phyloP scores from a whole-genome alignment of 2,888 invertebrate species.

The Campoplex capitator region DNA sequence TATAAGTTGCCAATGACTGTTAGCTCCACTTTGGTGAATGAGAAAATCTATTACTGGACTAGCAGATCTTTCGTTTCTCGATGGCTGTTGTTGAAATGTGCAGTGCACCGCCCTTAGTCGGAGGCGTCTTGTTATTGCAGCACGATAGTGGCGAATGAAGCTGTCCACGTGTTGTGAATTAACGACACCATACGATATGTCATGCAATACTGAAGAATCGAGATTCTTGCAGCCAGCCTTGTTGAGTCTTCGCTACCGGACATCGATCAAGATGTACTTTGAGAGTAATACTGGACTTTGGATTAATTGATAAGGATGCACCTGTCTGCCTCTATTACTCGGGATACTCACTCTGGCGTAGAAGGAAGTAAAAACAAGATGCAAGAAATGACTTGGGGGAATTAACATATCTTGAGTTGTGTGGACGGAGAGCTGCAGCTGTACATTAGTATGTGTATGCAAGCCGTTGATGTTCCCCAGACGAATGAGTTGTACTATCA shows the following conservation, averaged over 20 bases:
- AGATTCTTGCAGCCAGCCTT: conserved; percentile 63
- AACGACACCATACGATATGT: conserved; percentile 72
- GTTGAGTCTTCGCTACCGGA: conserved; percentile 55
- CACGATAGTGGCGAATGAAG: conserved; percentile 10
- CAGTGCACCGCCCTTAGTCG: conserved; percentile 3
- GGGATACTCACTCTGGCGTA: conserved; percentile 20
- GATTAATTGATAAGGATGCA: conserved; percentile 68
- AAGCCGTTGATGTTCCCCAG: conserved; percentile 46
- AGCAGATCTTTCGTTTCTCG: conserved; percentile 26
- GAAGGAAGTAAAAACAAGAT: conserved; percentile 53
- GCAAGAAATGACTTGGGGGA: conserved; percentile 44
- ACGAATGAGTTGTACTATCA: conserved; percentile 59
- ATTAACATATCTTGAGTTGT: conserved; percentile 64
- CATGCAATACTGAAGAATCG: conserved; percentile 71
- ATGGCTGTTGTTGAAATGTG: conserved; percentile 4
- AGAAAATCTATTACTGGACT: conserved; percentile 13
- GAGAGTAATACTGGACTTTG: conserved; percentile 19
- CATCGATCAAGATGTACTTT: conserved; percentile 41
- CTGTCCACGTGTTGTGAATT: conserved; percentile 56
- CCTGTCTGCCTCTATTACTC: conserved; percentile 51
- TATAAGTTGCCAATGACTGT: conserved; percentile 38
- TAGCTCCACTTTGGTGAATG: conserved; percentile 3
- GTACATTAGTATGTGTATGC: conserved; percentile 6
- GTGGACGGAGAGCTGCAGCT: conserved; percentile 15
- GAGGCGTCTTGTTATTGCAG: conserved; percentile 22